Percentiles rank a stretch among this genome's conserved stretches.
Evolutionary conservation across 2,888 invertebrate genomes (phyloP).

Genomic region (Volucella inflata): DNA sequence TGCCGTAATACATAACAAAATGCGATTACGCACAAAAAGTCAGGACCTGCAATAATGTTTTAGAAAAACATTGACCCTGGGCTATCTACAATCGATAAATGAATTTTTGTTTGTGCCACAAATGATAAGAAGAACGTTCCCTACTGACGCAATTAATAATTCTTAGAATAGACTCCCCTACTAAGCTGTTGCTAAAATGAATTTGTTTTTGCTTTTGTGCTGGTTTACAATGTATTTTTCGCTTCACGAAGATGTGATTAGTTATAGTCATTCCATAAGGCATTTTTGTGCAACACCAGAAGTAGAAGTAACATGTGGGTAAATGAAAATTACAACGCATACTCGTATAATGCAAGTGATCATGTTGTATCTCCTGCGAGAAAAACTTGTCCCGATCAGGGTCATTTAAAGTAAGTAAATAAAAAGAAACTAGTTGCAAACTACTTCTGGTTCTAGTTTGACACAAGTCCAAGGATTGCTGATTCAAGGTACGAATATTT

Average conservation of each 20-base stretch:
- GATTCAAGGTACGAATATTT: not conserved
- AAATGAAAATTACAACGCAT: not conserved
- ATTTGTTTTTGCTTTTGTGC: not conserved
- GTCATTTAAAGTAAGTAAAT: conserved; percentile 9
- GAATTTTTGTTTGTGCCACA: conserved; percentile 4
- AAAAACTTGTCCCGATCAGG: conserved; percentile 30
- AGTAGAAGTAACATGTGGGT: not conserved
- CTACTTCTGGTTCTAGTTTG: conserved; percentile 32
- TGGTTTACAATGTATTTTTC: conserved; percentile 3
- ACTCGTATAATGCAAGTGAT: not conserved
- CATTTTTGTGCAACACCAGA: not conserved
- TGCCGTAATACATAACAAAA: not conserved
- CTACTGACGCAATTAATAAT: conserved; percentile 12
- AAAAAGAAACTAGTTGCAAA: conserved; percentile 13
- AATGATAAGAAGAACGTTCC: conserved; percentile 16
- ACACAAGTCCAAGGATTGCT: conserved; percentile 6
- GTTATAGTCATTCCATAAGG: not conserved
- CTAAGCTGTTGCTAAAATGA: not conserved
- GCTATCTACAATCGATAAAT: conserved; percentile 23
- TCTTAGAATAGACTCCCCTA: not conserved
- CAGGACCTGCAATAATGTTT: conserved; percentile 20
- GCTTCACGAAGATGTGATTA: conserved; percentile 10
- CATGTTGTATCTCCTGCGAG: not conserved
- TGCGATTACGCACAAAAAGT: not conserved
- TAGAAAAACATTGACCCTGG: conserved; percentile 21